Conservation (phyloP, 2,113 vertebrate species). For the Ophiodon elongatus region DNA sequence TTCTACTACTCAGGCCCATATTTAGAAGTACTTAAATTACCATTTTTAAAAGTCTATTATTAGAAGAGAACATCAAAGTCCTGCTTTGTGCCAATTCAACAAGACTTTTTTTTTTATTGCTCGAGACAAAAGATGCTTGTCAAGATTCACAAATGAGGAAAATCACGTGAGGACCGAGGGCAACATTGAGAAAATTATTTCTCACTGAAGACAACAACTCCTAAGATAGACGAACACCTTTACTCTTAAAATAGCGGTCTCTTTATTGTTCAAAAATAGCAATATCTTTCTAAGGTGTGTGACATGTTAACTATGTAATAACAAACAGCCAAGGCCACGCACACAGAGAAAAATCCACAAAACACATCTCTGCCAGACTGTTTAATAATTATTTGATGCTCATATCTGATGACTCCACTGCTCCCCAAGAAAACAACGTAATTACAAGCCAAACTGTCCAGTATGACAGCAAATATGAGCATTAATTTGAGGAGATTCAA, state of each 20-base stretch:
- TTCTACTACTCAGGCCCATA: neutral
- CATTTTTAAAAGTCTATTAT: slow-evolving; percentile 19
- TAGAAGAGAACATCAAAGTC: slow-evolving; percentile 10
- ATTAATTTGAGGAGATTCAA: neutral
- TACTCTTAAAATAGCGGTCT: slow-evolving; percentile 30
- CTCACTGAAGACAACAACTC: neutral
- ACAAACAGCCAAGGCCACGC: neutral
- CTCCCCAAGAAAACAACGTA: neutral
- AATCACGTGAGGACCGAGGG: slow-evolving; percentile 9
- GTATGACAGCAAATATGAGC: neutral
- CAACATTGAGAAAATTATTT: neutral
- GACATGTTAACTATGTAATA: neutral
- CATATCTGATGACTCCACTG: neutral
- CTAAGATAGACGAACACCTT: neutral
- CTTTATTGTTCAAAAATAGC: slow-evolving; percentile 56
- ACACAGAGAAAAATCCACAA: neutral
- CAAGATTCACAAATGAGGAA: slow-evolving; percentile 15
- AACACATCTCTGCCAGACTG: neutral
- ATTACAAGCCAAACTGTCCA: neutral
- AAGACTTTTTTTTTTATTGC: slow-evolving; percentile 14
- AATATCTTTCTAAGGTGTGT: neutral
- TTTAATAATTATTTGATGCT: neutral
- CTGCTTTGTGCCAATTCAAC: neutral
- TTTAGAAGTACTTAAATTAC: neutral
- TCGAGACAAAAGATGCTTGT: neutral